Evolutionary conservation across 2,113 vertebrate genomes (phyloP), one percentile per base, ranked within the genome.

Genomic region (Raja brachyura): DNA sequence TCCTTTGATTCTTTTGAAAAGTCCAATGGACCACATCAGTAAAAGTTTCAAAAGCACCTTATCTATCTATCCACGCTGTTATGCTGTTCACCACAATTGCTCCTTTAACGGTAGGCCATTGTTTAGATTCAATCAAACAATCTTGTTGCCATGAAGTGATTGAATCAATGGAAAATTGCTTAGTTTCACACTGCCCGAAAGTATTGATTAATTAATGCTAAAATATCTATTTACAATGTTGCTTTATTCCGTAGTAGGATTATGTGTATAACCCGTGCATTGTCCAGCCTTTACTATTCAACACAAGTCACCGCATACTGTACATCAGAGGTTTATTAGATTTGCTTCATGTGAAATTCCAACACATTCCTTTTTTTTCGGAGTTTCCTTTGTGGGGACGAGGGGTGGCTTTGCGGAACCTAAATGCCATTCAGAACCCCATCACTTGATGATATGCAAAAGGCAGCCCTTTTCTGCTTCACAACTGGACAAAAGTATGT

Each of bases 401-500:
- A n/a, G 63, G 86, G 20, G 86, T 16, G 39, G 90, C 48, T 92
- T 73, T 92, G 68, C 83, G 39, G 39, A 73, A 74, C 68, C 31
- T n/a, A 25, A 73, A 70, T 3, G 28, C 90, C 90, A 73, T 92
- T 92, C 68, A 92, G 63, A 73, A 92, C 9, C 28, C 39, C 28
- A 73, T 54, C 13, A 25, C 68, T 74, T 92, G 39, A 54, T 28
- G 90, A 74, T 48, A 92, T 92, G 90, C 39, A 92, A 92, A 92
- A n/a, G 39, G 54, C 20, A 10, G 90, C 90, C 39, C 54, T 66
- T 70, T 90, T 70, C 88, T 90, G 63, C 68, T 73, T 92, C 66
- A 92, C 33, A 28, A 73, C 31, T 54, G 90, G 90, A 92, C 90
- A 92, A 92, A 90, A 90, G 85, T 90, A 54, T 48, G 90, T 70